phyloP scores from a whole-genome alignment of 2,888 invertebrate genomes.

The Dynastes hyllus region DNA sequence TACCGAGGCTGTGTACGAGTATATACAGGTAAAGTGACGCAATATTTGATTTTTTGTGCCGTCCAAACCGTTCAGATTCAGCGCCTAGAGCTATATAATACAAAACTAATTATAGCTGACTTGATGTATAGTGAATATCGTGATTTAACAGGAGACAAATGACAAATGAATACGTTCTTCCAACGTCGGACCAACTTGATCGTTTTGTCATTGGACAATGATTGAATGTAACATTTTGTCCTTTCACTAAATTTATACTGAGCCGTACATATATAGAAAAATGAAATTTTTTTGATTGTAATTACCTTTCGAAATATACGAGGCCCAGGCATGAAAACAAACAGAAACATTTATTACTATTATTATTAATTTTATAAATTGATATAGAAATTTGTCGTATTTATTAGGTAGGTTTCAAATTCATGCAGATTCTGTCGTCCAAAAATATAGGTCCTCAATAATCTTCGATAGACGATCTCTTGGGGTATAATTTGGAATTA shows the following conservation, averaged over 20 bases:
- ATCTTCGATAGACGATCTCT: constrained; percentile 4
- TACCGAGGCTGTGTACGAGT: neutral
- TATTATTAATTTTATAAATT: no score
- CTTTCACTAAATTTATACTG: constrained; percentile 38
- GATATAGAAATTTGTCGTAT: neutral
- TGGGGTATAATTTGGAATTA: constrained; percentile 49
- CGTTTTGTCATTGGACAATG: constrained; percentile 58
- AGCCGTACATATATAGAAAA: neutral
- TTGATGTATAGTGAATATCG: constrained; percentile 65
- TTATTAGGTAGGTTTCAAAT: neutral
- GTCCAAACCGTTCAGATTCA: constrained; percentile 60
- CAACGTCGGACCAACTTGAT: constrained; percentile 50
- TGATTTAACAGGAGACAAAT: constrained; percentile 68
- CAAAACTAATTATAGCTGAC: constrained; percentile 68
- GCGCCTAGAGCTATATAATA: constrained; percentile 62
- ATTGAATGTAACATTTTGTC: constrained; percentile 45
- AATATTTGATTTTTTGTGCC: constrained; percentile 61
- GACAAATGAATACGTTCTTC: constrained; percentile 65
- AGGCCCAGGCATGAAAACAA: neutral
- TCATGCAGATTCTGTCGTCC: constrained; percentile 11
- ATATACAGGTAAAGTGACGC: constrained; percentile 57
- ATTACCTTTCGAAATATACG: neutral
- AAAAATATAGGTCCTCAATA: constrained; percentile 6
- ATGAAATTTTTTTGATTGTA: neutral
- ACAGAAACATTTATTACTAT: no score